A percentile compares a stretch with the other conserved stretches of the same genome.
Conservation (phyloP, 2,113 vertebrate genomes). For the Neogobius melanostomus region DNA sequence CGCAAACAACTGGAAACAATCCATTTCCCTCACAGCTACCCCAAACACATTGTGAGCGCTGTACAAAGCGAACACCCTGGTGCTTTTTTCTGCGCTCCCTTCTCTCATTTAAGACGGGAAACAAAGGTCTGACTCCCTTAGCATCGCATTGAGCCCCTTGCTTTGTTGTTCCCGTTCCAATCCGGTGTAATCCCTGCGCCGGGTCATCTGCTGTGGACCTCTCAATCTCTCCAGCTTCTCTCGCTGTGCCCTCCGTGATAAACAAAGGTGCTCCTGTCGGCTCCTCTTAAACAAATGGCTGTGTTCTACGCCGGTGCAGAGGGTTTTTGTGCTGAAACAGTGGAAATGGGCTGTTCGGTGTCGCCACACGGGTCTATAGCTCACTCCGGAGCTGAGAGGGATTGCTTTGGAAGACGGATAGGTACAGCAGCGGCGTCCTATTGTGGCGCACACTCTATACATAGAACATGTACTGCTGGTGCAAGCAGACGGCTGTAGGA, state of each 20-base stretch:
- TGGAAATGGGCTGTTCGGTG: slow-evolving; percentile 51
- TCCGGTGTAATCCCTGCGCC: slow-evolving; percentile 31
- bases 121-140: not conserved
- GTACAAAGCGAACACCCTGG: no score
- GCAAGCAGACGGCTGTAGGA: slow-evolving; percentile 25
- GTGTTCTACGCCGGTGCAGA: slow-evolving; percentile 21
- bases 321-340: slow-evolving; percentile 59
- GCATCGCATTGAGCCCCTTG: slow-evolving; percentile 13
- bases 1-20: not conserved
- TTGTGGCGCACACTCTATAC: slow-evolving; percentile 44
- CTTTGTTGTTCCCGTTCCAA: slow-evolving; percentile 27
- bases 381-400: slow-evolving; percentile 46
- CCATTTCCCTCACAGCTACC: not conserved
- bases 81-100: not conserved
- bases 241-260: slow-evolving; percentile 40
- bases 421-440: slow-evolving; percentile 32
- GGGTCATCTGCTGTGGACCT: slow-evolving; percentile 38
- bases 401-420: slow-evolving; percentile 64
- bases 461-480: slow-evolving; percentile 29
- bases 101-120: slow-evolving; percentile 10
- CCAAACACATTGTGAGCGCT: not conserved
- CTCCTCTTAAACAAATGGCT: slow-evolving; percentile 59
- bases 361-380: slow-evolving; percentile 51
- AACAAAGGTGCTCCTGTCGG: slow-evolving; percentile 58
- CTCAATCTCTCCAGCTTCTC: slow-evolving; percentile 50